phyloP scores from a whole-genome alignment of 2,113 vertebrate species.

The Perca flavescens region DNA sequence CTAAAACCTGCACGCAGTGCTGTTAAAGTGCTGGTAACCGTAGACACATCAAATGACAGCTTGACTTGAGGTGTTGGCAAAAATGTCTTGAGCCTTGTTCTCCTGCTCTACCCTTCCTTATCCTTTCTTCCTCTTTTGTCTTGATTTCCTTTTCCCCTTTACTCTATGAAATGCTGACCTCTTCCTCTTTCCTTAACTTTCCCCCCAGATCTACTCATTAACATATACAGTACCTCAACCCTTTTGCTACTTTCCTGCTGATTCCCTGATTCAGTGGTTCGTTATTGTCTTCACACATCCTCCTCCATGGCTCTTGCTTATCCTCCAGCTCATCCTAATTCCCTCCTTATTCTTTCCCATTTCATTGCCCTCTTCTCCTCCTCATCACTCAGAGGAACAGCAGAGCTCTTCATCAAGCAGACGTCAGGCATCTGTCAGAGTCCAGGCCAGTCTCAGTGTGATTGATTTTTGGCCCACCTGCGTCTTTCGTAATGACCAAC shows the following conservation, averaged over 20 bases:
- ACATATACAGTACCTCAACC: not conserved
- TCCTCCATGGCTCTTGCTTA: conserved; percentile 23
- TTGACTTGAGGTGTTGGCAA: conserved; percentile 25
- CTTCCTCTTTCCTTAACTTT: not conserved
- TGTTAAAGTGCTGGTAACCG: conserved; percentile 36
- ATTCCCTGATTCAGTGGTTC: conserved; percentile 38
- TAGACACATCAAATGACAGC: conserved; percentile 37
- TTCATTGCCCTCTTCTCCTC: not conserved
- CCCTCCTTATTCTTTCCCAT: not conserved
- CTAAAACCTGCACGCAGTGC: conserved; percentile 4
- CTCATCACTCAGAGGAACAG: conserved; percentile 41
- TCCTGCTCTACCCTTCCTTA: not conserved
- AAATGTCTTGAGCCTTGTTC: not conserved
- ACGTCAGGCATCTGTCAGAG: conserved; percentile 70
- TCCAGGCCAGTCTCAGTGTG: conserved; percentile 48
- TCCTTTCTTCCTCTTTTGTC: not conserved
- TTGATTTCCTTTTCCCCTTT: not conserved
- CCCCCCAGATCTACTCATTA: not conserved
- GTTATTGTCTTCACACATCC: conserved; percentile 13
- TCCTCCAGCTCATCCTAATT: conserved; percentile 19
- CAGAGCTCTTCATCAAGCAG: conserved; percentile 71
- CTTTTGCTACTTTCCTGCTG: conserved; percentile 19
- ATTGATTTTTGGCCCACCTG: conserved; percentile 78
- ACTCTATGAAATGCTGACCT: conserved; percentile 23
- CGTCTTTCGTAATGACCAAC: conserved; percentile 74